Evolutionary conservation across 2,797 vertebrate species (phyloP).

Genomic region (Steatocranus sp.): DNA sequence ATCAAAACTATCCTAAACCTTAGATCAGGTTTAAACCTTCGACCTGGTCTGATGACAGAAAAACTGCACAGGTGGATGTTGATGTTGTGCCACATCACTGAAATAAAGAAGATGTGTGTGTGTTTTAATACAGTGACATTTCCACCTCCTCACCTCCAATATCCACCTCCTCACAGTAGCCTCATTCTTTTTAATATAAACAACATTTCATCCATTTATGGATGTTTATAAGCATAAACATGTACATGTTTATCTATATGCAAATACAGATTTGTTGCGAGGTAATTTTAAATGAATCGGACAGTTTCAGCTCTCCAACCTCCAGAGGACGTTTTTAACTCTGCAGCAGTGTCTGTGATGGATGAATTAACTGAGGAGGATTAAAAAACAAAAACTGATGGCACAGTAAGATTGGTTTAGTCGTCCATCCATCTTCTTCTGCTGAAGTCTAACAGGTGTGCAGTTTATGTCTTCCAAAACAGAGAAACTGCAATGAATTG

Average conservation of each 20-base stretch:
- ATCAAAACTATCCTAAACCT: neutral
- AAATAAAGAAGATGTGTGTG: neutral
- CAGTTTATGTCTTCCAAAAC: neutral
- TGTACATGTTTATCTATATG: neutral
- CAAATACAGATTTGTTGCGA: neutral
- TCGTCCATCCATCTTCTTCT: neutral
- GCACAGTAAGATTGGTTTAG: neutral
- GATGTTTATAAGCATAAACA: neutral
- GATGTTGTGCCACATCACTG: neutral
- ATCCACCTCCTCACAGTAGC: neutral
- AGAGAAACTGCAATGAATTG: neutral
- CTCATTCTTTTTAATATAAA: neutral
- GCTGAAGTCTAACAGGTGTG: neutral
- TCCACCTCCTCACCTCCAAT: neutral
- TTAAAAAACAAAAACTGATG: neutral
- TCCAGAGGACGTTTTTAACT: neutral
- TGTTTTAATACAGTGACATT: neutral
- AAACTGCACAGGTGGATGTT: neutral
- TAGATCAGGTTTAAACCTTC: neutral
- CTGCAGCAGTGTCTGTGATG: neutral
- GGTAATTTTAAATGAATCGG: neutral
- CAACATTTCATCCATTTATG: neutral
- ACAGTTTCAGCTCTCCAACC: neutral
- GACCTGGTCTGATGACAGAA: neutral
- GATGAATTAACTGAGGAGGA: neutral